Evolutionary conservation across 2,888 invertebrate species (phyloP).

Genomic region (Cyclophora albipunctata): DNA sequence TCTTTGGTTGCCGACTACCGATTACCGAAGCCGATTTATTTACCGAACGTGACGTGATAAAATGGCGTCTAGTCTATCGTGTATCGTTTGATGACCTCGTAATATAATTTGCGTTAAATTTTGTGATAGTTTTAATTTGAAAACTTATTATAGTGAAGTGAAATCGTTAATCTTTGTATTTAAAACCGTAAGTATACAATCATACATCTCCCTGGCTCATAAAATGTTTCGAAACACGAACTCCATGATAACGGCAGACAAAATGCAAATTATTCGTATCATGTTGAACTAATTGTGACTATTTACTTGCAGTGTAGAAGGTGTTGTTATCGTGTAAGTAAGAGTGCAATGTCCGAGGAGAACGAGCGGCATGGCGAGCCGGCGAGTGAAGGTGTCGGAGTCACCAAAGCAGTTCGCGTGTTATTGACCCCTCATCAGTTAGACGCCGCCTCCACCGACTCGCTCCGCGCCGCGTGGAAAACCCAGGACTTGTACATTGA

Average conservation of each 20-base stretch:
- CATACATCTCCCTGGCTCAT: conserved; percentile 6
- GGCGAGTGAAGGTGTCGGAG: conserved; percentile 68
- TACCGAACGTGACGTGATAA: conserved; percentile 43
- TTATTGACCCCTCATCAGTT: conserved; percentile 79
- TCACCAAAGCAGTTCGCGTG: conserved; percentile 72
- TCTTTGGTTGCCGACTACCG: no score
- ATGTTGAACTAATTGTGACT: conserved; percentile 44
- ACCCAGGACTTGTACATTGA: conserved; percentile 86
- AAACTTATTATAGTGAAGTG: conserved; percentile 7
- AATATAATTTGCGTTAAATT: conserved; percentile 30
- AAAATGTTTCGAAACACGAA: conserved; percentile 31
- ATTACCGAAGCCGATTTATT: no score
- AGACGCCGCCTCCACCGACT: conserved; percentile 77
- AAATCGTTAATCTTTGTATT: conserved; percentile 6
- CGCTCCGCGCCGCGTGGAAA: conserved; percentile 82
- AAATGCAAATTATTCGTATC: conserved; percentile 42
- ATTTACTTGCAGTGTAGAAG: conserved; percentile 68
- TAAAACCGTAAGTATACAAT: conserved; percentile 22
- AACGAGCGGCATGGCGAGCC: conserved; percentile 65
- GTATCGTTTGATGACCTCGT: conserved; percentile 44
- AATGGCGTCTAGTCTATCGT: conserved; percentile 59
- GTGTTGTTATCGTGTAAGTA: conserved; percentile 53
- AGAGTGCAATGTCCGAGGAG: conserved; percentile 74
- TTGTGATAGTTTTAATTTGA: conserved; percentile 22
- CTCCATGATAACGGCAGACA: conserved; percentile 50